Evolutionary conservation across 2,113 vertebrate species (phyloP).

Genomic region (Zosterops pallidus): DNA sequence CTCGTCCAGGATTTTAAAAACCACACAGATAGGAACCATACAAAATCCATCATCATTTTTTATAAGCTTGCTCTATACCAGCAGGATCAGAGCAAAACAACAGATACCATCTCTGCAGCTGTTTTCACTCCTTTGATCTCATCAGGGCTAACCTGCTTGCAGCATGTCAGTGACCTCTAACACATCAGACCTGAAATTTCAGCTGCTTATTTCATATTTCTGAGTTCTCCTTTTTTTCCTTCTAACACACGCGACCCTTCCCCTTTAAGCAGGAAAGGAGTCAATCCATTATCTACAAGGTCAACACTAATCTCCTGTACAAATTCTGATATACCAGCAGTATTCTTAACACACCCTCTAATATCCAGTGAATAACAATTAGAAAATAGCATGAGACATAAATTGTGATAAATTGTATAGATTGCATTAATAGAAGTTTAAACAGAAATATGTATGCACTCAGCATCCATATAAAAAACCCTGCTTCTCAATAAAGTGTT

Average conservation of each 20-base stretch:
- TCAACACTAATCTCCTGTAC: background rate
- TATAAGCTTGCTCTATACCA: background rate
- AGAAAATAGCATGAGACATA: background rate
- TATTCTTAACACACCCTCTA: background rate
- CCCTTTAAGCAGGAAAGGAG: background rate
- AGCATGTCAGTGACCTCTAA: slow-evolving; percentile 34
- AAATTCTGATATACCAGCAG: background rate
- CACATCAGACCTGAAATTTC: slow-evolving; percentile 31
- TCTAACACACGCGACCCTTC: background rate
- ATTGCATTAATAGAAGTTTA: background rate
- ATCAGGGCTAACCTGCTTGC: background rate
- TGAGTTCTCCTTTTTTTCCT: background rate
- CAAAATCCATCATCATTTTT: background rate
- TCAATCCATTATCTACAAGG: background rate
- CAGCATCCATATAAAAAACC: background rate
- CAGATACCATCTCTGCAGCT: background rate
- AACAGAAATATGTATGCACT: background rate
- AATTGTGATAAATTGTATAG: background rate
- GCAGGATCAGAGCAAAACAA: background rate
- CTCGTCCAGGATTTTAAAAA: background rate
- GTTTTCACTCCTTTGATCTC: slow-evolving; percentile 10
- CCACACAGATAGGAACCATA: background rate
- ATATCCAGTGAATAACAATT: background rate
- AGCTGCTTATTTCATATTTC: slow-evolving; percentile 4
- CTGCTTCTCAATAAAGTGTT: background rate